Evolutionary conservation across 92 coral and sea anemone species (phyloP), one percentile per base, ranked within the genome.

Genomic region (Pocillopora grandis): DNA sequence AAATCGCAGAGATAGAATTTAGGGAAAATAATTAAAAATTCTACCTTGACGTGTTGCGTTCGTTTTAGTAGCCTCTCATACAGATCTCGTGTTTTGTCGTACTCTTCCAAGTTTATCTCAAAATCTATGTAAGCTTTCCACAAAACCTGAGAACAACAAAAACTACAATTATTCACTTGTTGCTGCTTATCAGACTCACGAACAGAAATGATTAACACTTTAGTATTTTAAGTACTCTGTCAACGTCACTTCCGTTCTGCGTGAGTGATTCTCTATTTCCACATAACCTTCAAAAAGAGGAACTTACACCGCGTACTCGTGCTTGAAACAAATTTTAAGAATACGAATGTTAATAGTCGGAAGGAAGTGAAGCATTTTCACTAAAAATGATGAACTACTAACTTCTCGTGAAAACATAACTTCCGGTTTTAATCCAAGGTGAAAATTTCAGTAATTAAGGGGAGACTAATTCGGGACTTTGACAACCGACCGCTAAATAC

Each of bases 71-170:
- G 93, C 75, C 99, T 84, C 63, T 96, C 99, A 63, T 96, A 96
- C 77, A 96, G 86, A 62, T 96, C 97, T 17, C 99, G 92, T 15
- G 96, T 91, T 80, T 87, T 88, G 84, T 96, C 95, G 72, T 76
- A 90, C 71, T 96, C 99, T 71, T 94, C 98, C 84, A 89, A 90
- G 84, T 93, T 94, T 84, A 95, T 94, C 87, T 96, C 99, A 80
- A 42, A 42, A 84, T 97, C 99, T 80, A 94, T 97, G 93, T 97
- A 97, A 4, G 99, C 99, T 67, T 97, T 97, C 99, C 99, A 97
- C 35, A 97, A 88, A 59, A 96, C 99, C 99, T 97, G 78, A n/a
- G 64, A 52, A 69, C 31, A 66, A 77, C 12, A 35, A n/a, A 35
- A 77, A 63, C 12, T 52, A 58, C 12, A 15, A 15, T 33, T 18